Evolutionary conservation across 2,113 vertebrate species (phyloP).

Genomic region (Silurus meridionalis): DNA sequence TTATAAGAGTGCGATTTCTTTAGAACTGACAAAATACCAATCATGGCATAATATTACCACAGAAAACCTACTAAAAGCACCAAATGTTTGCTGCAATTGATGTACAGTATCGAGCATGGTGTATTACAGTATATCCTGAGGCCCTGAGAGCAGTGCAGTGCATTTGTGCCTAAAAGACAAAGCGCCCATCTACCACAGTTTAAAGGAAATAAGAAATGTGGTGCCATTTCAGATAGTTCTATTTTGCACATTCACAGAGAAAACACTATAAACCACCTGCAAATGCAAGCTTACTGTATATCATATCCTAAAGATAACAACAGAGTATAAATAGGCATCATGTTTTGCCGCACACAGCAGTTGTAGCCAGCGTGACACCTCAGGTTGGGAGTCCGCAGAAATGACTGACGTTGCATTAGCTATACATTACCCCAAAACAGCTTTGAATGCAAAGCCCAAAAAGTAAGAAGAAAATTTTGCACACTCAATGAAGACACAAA

Average conservation of each 20-base stretch:
- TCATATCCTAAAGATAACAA: neutral
- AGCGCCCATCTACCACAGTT: neutral
- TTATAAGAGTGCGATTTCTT: neutral
- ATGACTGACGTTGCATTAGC: neutral
- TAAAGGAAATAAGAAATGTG: neutral
- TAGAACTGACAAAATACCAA: neutral
- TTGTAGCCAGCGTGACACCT: neutral
- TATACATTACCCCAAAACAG: neutral
- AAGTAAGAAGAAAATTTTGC: neutral
- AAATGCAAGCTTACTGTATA: neutral
- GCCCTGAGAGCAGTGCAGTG: neutral
- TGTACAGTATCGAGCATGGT: neutral
- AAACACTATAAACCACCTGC: neutral
- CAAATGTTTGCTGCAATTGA: no score
- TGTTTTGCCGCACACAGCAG: slow-evolving; percentile 11
- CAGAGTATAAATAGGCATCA: neutral
- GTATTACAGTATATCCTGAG: neutral
- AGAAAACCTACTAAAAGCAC: neutral
- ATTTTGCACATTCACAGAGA: neutral
- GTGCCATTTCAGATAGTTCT: neutral
- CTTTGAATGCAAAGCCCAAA: neutral
- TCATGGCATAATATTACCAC: neutral
- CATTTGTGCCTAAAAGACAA: neutral
- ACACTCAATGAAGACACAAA: neutral
- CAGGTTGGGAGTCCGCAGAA: neutral